Percentiles rank a stretch among this genome's conserved stretches.
Conservation (phyloP, 2,888 invertebrate species). For the Lymantria dispar region DNA sequence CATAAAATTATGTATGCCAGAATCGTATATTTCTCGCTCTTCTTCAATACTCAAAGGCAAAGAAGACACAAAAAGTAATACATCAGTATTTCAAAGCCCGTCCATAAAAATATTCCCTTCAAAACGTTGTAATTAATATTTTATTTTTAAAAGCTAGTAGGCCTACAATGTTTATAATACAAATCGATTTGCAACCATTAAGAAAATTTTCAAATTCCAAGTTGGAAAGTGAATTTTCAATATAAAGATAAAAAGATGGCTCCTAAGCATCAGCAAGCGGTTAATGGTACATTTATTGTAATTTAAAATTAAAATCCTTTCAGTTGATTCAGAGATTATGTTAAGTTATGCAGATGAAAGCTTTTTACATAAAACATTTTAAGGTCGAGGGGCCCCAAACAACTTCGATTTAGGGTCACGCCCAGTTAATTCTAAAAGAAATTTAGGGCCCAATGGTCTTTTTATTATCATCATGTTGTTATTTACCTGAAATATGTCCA, state of each 20-base stretch:
- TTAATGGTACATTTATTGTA: conserved; percentile 52
- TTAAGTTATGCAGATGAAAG: conserved; percentile 69
- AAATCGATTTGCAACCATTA: too few species aligned
- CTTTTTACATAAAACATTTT: conserved; percentile 53
- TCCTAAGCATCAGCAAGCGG: conserved; percentile 30
- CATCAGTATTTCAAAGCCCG: too few species aligned
- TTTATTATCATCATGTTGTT: conserved; percentile 10
- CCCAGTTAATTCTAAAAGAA: conserved; percentile 27
- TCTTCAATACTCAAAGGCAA: too few species aligned
- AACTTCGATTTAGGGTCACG: conserved; percentile 28
- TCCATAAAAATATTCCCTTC: too few species aligned
- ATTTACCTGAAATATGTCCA: conserved; percentile 1
- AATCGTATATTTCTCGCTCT: too few species aligned
- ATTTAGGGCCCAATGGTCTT: conserved; percentile 14
- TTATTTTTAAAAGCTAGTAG: too few species aligned
- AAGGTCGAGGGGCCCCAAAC: conserved; percentile 23
- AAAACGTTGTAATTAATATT: too few species aligned
- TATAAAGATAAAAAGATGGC: conserved; percentile 29
- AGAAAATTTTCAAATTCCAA: too few species aligned
- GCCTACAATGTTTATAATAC: too few species aligned
- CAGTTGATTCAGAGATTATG: conserved; percentile 74
- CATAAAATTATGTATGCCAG: too few species aligned
- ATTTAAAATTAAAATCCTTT: conserved; percentile 75
- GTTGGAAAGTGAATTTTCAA: conserved; percentile 13
- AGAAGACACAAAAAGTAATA: too few species aligned